phyloP scores from a whole-genome alignment of 2,888 invertebrate genomes.

The Sesia bembeciformis region DNA sequence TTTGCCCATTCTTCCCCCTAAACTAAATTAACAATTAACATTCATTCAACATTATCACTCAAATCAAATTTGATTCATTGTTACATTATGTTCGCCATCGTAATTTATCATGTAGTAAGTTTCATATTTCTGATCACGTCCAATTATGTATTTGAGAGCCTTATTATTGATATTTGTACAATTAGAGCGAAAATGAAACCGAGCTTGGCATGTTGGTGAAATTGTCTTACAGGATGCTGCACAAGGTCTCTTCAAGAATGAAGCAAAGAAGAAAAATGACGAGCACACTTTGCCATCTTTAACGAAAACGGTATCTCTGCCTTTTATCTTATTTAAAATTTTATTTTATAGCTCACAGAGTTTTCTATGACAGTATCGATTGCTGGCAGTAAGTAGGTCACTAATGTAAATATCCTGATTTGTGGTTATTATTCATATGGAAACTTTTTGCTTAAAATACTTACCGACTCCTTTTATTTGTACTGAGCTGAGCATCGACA shows the following conservation, averaged over 20 bases:
- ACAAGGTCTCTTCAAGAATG: slow-evolving; percentile 47
- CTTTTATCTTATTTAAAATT: neutral
- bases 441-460: too few species aligned
- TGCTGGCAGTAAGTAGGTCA: neutral
- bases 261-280: slow-evolving; percentile 50
- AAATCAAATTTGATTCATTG: neutral
- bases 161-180: neutral
- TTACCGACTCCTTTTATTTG: too few species aligned
- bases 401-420: too few species aligned
- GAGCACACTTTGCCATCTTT: slow-evolving; percentile 32
- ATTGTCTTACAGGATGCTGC: slow-evolving; percentile 60
- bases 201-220: slow-evolving; percentile 52
- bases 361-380: slow-evolving; percentile 3
- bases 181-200: slow-evolving; percentile 3
- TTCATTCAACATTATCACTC: neutral
- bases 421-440: too few species aligned
- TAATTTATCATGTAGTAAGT: neutral
- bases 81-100: neutral
- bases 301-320: slow-evolving; percentile 40
- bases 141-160: too few species aligned
- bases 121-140: too few species aligned
- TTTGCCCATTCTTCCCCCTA: slow-evolving; percentile 24
- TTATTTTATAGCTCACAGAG: neutral
- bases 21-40: neutral
- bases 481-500: too few species aligned